phyloP scores from a whole-genome alignment of 2,797 vertebrate species.

The Novumbra hubbsi region DNA sequence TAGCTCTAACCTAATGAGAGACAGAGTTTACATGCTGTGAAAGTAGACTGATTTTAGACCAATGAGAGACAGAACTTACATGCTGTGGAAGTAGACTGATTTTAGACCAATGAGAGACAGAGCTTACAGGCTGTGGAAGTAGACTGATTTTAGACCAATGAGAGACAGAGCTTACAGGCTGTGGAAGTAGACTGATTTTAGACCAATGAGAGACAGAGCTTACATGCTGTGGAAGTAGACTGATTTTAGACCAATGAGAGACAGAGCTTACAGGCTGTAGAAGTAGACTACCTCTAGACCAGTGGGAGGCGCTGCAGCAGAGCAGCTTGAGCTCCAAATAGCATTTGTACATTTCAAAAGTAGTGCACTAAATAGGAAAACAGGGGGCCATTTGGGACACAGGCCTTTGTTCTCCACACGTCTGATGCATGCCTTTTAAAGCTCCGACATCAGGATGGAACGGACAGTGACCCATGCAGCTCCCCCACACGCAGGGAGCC shows the following conservation, averaged over 20 bases:
- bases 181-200: too few species aligned
- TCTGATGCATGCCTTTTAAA: slow-evolving; percentile 39
- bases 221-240: not conserved
- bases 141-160: too few species aligned
- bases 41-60: too few species aligned
- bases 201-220: too few species aligned
- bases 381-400: not conserved
- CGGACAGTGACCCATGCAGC: slow-evolving; percentile 27
- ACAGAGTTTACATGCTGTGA: too few species aligned
- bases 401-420: slow-evolving; percentile 40
- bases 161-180: too few species aligned
- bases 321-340: not conserved
- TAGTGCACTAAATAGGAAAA: not conserved
- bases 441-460: slow-evolving; percentile 27
- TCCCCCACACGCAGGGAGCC: slow-evolving; percentile 23
- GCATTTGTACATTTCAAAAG: not conserved
- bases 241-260: not conserved
- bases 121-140: too few species aligned
- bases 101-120: too few species aligned
- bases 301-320: not conserved
- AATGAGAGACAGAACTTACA: too few species aligned
- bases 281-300: not conserved
- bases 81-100: too few species aligned
- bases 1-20: not conserved
- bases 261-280: not conserved